Base-by-base conservation (phyloP, 2,797 vertebrate species). In the Pitangus sulphuratus region DNA sequence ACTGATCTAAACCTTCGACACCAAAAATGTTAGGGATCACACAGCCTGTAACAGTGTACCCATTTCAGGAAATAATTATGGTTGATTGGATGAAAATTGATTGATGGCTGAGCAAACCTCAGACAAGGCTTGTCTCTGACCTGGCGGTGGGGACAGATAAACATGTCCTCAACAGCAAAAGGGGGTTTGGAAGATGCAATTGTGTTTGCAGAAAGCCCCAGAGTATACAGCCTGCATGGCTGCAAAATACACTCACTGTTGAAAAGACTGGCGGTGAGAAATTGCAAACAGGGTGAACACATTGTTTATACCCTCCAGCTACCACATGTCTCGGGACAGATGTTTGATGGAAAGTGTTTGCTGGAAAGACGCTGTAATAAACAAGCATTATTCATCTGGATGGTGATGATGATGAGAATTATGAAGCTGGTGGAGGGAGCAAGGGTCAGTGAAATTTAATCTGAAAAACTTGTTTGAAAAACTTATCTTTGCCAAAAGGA, bases 371-470 rank as follows among this genome's bases (percentile, higher is more conserved):
- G n/a, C 82, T 79, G 68, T 83, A 84, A 95, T 94, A 95, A 95
- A 96, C 47, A 94, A 65, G 78, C 40, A 64, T 92, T 92, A 95
- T 75, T 87, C 51, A 80, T 85, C 95, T 5, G 11, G 80, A 94
- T 65, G 62, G 50, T 13, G 5, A 78, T 80, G 84, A 88, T 42
- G 74, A 89, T 39, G 70, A 95, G 58, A 93, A 74, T 84, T 87
- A 77, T 62, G 75, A 92, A 93, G 51, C 45, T 72, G 39, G n/a
- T 71, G 39, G 45, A 85, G 77, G 51, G 87, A 83, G 37, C 30
- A 54, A 90, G 54, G 84, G 89, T 95, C 89, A 95, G 61, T 92
- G 84, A 72, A 90, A 97, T 79, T 96, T 96, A 92, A 96, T 96
- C 96, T 97, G 65, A 81, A 94, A 89, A 57, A 83, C 37, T 42